Evolutionary conservation across 2,113 vertebrate species (phyloP).

Genomic region (Columbina picui): DNA sequence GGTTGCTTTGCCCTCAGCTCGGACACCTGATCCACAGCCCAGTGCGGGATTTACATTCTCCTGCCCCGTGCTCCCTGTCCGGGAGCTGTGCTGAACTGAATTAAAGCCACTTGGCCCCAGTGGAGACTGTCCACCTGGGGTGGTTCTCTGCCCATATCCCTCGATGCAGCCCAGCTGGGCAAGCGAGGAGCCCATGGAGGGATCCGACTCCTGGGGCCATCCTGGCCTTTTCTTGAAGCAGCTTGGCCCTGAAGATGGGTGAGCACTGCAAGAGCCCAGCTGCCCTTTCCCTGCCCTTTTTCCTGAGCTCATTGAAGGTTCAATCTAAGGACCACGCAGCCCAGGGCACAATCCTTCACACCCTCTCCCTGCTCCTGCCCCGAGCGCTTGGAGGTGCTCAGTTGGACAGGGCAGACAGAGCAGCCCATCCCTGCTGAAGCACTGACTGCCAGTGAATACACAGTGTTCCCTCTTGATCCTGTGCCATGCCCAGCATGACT

Average conservation of each 20-base stretch:
- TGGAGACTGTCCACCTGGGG: rapidly evolving
- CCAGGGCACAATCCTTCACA: background rate
- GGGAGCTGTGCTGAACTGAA: background rate
- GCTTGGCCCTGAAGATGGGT: background rate
- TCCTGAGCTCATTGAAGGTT: background rate
- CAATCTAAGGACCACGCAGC: rapidly evolving
- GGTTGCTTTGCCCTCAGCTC: background rate
- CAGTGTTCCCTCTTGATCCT: background rate
- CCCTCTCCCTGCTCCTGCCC: background rate
- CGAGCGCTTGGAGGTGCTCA: background rate
- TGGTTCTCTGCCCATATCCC: background rate
- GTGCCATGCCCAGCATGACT: rapidly evolving
- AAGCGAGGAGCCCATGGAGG: background rate
- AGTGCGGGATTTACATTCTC: background rate
- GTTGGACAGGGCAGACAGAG: background rate
- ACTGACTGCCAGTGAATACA: rapidly evolving
- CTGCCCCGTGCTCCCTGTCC: background rate
- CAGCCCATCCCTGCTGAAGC: background rate
- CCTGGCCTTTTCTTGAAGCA: background rate
- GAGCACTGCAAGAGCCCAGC: background rate
- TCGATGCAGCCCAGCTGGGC: rapidly evolving
- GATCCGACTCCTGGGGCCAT: rapidly evolving
- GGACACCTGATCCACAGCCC: rapidly evolving
- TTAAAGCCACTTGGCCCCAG: background rate
- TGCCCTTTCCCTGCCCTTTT: background rate